A percentile compares a stretch with the other conserved stretches of the same genome.
Conservation (phyloP, 37 sponge, comb jelly and placozoan species). For the Crambe crambe region DNA sequence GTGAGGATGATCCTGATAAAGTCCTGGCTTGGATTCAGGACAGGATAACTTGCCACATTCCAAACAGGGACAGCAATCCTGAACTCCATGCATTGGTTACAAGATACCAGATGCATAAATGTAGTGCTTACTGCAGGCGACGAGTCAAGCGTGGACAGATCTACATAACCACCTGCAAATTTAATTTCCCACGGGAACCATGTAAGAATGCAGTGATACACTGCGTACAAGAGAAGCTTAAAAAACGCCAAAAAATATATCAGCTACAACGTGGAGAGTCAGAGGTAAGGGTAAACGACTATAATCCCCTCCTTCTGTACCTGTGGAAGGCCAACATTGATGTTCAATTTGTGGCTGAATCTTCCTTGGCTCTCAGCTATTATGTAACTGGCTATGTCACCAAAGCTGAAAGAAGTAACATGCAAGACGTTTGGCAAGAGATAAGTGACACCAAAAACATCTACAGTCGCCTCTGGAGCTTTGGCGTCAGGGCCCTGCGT, state of each 20-base stretch:
- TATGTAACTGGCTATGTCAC: too few relatives aligned
- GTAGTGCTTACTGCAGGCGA: too few relatives aligned
- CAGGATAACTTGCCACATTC: constrained; percentile 64
- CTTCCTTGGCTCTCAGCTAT: too few relatives aligned
- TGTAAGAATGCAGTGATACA: constrained; percentile 3
- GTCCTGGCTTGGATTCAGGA: too few relatives aligned
- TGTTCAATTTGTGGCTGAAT: constrained; percentile 56
- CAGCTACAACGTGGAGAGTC: constrained; percentile 23
- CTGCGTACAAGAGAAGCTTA: too few relatives aligned
- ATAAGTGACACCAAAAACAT: constrained; percentile 10
- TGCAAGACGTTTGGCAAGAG: constrained; percentile 55
- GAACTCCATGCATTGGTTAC: constrained; percentile 58
- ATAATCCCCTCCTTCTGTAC: too few relatives aligned
- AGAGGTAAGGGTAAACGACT: too few relatives aligned
- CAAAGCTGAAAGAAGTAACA: too few relatives aligned
- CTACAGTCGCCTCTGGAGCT: constrained; percentile 54
- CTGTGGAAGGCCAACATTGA: constrained; percentile 65
- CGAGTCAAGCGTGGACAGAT: background rate
- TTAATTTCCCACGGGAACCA: constrained; percentile 37
- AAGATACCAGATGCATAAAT: too few relatives aligned
- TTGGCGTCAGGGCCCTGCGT: constrained; percentile 21
- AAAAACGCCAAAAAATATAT: constrained; percentile 35
- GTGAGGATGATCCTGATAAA: too few relatives aligned
- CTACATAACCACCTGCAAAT: too few relatives aligned
- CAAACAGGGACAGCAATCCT: constrained; percentile 41